Evolutionary conservation across 1,140 invertebrate genomes (phyloP), one percentile per base, ranked within the genome.

Genomic region (Drosophila athabasca): DNA sequence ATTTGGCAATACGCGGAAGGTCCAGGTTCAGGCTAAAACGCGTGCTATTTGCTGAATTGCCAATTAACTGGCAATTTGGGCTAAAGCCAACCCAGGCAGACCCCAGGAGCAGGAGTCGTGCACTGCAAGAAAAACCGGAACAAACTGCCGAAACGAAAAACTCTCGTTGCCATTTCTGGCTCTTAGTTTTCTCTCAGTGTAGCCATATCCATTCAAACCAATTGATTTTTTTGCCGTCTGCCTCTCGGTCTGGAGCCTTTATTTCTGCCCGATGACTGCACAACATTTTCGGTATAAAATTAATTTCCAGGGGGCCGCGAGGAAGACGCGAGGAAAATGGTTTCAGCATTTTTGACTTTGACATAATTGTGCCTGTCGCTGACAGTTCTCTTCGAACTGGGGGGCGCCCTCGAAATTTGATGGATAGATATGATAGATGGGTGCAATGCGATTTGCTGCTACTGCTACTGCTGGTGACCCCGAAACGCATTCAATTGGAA

Each of bases 21-120:
- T 13, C 35, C 35, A 39, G 35, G 35, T 65, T 53, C 22, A n/a
- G n/a, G 60, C 69, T 35, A 74, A 73, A 74, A 81, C 66, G 82
- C 82, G 78, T 78, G 73, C 54, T 82, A 79, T 88, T 88, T 79
- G 83, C 79, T 70, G 83, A 87, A 87, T 82, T 77, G 83, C 76
- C 83, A 87, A 87, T 87, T 87, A 87, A 87, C 79, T 82, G 65
- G 71, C 83, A 79, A 82, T 87, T 88, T 76, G 49, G 59, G 64
- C 60, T 62, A 70, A 82, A 76, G 4, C 76, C 60, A 66, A 74
- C 44, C 24, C 15, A 29, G 4, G 17, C 60, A 11, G 26, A 31
- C 7, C 45, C 49, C 29, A 39, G 26, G 29, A 39, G 11, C 9
- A 45, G 6, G 6, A 4, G 9, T 39, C 35, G 4, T 11, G 11